phyloP scores from a whole-genome alignment of 2,888 invertebrate genomes.

The Tethea ocularis region DNA sequence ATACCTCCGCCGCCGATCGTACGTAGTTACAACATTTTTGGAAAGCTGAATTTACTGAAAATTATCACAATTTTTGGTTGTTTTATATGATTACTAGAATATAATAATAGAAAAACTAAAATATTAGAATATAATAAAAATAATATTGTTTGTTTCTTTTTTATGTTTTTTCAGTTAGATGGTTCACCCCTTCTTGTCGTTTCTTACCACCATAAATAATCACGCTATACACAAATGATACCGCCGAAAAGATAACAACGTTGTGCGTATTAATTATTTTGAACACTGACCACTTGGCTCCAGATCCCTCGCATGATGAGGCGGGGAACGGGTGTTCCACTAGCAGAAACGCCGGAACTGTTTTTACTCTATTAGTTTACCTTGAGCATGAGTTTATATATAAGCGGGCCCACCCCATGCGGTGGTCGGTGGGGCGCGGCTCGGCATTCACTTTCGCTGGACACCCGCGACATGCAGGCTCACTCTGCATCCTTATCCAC shows the following conservation, averaged over 20 bases:
- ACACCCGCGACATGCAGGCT: conserved; percentile 38
- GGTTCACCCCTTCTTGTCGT: not conserved
- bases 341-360: conserved; percentile 69
- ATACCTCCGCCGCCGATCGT: too few relatives aligned
- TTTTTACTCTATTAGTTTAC: conserved; percentile 68
- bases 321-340: conserved; percentile 70
- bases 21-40: too few relatives aligned
- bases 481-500: conserved; percentile 17
- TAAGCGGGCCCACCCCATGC: conserved; percentile 61
- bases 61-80: too few relatives aligned
- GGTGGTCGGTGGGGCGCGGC: conserved; percentile 52
- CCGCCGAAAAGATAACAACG: not conserved
- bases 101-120: too few relatives aligned
- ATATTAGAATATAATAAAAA: too few relatives aligned
- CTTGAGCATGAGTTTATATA: conserved; percentile 66
- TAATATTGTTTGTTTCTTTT: too few relatives aligned
- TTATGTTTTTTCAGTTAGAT: too few relatives aligned
- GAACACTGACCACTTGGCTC: conserved; percentile 85
- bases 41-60: too few relatives aligned
- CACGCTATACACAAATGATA: not conserved
- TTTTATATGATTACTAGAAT: too few relatives aligned
- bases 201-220: not conserved
- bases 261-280: conserved; percentile 12
- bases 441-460: conserved; percentile 62
- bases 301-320: conserved; percentile 84